Base-by-base conservation (phyloP, 1,140 invertebrate genomes). In the Achroia grisella region DNA sequence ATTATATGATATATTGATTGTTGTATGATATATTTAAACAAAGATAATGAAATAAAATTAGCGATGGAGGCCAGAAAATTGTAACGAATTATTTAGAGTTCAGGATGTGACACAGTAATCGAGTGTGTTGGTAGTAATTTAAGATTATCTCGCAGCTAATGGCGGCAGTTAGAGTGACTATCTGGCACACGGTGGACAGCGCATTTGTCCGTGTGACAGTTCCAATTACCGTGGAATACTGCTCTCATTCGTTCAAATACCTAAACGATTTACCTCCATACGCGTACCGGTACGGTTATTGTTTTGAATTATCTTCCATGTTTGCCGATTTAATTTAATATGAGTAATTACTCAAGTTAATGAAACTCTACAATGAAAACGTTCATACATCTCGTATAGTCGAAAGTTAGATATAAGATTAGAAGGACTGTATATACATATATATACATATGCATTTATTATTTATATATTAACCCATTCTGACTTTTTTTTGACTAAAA, bases 141-240 rank as follows among this genome's bases (percentile, higher is more conserved):
- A 70, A 72, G 66, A 71, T 76, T 76, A 76, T 74, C 68, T 64
- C 49, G 57, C 33, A 52, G 64, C 61, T 77, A 80, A 80, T 71
- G 58, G 70, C 67, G 60, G 70, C 65, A 65, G 72, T 82, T 77
- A 71, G 63, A 71, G 51, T 70, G 66, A 67, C 63, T 80, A 71
- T 72, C 68, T 64, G 71, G 67, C 66, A 57, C 60, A 53, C 63
- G 59, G 60, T 50, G 75, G 65, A 64, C 64, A 60, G 64, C 40
- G 66, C 72, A 76, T 78, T 78, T 75, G 70, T 78, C 64, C 59
- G 41, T 50, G 42, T 60, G 73, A 78, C 75, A 72, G 73, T 62
- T 71, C 66, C 75, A 77, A 79, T 82, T 82, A 79, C 75, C 52
- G 59, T 56, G 56, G 69, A 69, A 72, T 66, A 72, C 75, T 62